A percentile compares a stretch with the other conserved stretches of the same genome.
Evolutionary conservation across 2,113 vertebrate genomes (phyloP).

Genomic region (Meles meles): DNA sequence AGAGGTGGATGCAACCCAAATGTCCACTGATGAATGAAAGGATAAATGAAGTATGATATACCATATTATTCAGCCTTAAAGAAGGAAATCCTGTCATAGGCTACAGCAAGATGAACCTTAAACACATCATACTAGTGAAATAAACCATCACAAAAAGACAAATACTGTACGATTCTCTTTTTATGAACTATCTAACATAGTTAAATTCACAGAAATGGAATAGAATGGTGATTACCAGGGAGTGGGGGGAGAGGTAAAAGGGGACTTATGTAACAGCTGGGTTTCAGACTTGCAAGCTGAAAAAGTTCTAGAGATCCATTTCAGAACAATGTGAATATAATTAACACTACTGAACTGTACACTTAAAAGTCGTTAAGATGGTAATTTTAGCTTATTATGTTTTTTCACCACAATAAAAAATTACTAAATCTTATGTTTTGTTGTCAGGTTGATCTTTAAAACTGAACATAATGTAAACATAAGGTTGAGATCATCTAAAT

Average conservation of each 20-base stretch:
- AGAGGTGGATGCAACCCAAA: background rate
- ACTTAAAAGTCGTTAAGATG: background rate
- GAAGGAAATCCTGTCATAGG: background rate
- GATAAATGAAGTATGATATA: background rate
- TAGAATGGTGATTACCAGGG: background rate
- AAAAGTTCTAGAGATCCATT: conserved; percentile 10
- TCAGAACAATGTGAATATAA: background rate
- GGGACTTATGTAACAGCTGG: background rate
- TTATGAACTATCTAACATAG: background rate
- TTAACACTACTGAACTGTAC: background rate
- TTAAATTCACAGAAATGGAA: conserved; percentile 9
- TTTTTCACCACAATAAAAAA: background rate
- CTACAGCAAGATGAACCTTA: background rate
- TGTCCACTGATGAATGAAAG: background rate
- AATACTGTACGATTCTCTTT: background rate
- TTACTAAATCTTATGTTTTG: background rate
- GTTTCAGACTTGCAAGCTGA: background rate
- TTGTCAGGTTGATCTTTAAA: conserved; percentile 4
- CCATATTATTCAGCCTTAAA: background rate
- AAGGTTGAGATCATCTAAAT: background rate
- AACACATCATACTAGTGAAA: background rate
- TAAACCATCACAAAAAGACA: background rate
- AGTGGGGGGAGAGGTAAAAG: background rate
- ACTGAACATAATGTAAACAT: conserved; percentile 7
- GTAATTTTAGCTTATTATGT: background rate